phyloP scores from a whole-genome alignment of 2,113 vertebrate species.

The Chrysochloris asiatica region DNA sequence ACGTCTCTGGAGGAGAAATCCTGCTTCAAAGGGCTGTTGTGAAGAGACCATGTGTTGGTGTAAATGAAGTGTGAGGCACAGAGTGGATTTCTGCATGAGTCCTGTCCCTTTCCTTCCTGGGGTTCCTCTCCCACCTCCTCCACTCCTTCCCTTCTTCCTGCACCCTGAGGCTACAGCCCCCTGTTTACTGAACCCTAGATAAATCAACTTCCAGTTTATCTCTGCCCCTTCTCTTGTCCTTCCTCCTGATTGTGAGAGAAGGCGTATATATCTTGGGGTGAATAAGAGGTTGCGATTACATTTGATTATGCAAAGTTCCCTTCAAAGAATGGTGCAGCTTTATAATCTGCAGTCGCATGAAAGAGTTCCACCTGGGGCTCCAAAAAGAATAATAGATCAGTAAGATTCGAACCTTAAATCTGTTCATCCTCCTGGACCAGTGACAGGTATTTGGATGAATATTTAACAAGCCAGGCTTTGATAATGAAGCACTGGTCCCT shows the following conservation, averaged over 20 bases:
- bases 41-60: neutral
- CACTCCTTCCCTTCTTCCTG: neutral
- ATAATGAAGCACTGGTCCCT: constrained; percentile 59
- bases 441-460: constrained; percentile 78
- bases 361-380: constrained; percentile 75
- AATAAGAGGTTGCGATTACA: constrained; percentile 3
- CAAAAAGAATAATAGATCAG: constrained; percentile 87
- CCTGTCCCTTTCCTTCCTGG: neutral
- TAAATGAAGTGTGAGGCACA: neutral
- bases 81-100: rapidly evolving
- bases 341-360: constrained; percentile 75
- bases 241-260: neutral
- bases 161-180: neutral
- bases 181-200: rapidly evolving
- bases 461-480: constrained; percentile 78
- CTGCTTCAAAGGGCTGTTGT: neutral
- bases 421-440: constrained; percentile 41
- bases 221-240: neutral
- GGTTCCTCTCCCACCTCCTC: rapidly evolving
- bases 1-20: neutral
- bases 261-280: neutral
- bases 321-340: constrained; percentile 73
- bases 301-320: constrained; percentile 65
- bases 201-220: no score
- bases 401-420: constrained; percentile 66